Evolutionary conservation across 2,888 invertebrate species (phyloP), one percentile per base, ranked within the genome.

Genomic region (Busseola fusca): DNA sequence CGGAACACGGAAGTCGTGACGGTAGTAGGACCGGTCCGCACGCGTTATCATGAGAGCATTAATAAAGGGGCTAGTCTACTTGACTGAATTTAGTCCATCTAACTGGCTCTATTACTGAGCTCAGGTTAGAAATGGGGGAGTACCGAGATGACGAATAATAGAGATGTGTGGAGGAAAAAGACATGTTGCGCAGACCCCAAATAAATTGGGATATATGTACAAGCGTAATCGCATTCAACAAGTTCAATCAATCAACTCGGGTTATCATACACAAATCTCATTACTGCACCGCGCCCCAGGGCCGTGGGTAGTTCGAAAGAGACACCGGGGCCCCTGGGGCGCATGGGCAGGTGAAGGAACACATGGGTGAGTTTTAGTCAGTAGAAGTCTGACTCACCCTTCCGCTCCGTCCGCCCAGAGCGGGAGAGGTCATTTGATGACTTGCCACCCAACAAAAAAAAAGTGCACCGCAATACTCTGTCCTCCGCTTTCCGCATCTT

Each of bases 1-100:
- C 91, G 92, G 93, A 93, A 93, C 93, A 87, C 92, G 94, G 93
- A 94, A 94, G 89, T 87, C 80, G 76, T 62, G 71, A 21, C 64
- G 40, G 58, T 27, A 27, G 71, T 16, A n/a, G 18, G 82, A 90
- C 92, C 88, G 89, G 91, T 91, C 74, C 62, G 84, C 87, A 83
- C 84, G 87, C 79, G 83, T 78, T 82, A 63, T 74, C 76, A 68
- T 80, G 60, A 80, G 80, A 64, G 78, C 70, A 70, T 79, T 50
- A 66, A 63, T 76, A 76, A 78, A 45, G 74, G 64, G 14, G 25
- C 21, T 30, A 18, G n/a, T 74, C 21, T 48, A 74, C 65, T 34
- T 42, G 56, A 16, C 65, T 30, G 14, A 68, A 66, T 30, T 40
- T 30, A 40, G 18, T 14, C 12, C 1, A 3, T 40, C 4, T 45